These are phyloP conservation scores for Pristiophorus japonicus DNA, from an alignment of 2,113 vertebrate genomes.

Conservation along the genomic window DNA sequence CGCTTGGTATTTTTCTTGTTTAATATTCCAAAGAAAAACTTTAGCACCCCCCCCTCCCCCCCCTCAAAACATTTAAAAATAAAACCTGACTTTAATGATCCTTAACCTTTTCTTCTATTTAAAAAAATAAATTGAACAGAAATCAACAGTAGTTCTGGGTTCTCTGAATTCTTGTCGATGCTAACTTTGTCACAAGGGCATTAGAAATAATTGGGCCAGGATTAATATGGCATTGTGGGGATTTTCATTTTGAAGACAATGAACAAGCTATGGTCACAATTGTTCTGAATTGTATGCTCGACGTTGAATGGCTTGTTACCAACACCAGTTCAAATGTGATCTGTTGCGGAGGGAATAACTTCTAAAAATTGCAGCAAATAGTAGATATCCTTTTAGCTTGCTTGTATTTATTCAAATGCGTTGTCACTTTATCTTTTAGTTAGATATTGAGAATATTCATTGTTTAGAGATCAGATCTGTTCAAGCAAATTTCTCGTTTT, in stretches of 20 bases:
- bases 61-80: background rate
- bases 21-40: background rate
- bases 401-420: background rate
- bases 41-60: background rate
- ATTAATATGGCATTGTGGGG: background rate
- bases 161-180: too few relatives aligned
- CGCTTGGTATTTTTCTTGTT: background rate
- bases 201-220: background rate
- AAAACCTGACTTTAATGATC: background rate
- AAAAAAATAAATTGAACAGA: background rate
- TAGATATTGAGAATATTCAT: background rate
- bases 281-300: background rate
- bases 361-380: background rate
- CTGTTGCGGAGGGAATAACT: background rate
- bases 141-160: background rate
- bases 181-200: background rate
- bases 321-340: background rate
- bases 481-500: background rate
- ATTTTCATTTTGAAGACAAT: background rate
- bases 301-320: background rate
- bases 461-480: too few relatives aligned
- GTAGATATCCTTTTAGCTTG: background rate
- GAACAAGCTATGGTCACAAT: background rate
- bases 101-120: background rate
- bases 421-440: background rate